Percentiles rank a stretch among this genome's conserved stretches.
These are phyloP conservation scores for Lepidotrigona ventralis DNA, from an alignment of 1,140 invertebrate genomes.

Conservation along the genomic window DNA sequence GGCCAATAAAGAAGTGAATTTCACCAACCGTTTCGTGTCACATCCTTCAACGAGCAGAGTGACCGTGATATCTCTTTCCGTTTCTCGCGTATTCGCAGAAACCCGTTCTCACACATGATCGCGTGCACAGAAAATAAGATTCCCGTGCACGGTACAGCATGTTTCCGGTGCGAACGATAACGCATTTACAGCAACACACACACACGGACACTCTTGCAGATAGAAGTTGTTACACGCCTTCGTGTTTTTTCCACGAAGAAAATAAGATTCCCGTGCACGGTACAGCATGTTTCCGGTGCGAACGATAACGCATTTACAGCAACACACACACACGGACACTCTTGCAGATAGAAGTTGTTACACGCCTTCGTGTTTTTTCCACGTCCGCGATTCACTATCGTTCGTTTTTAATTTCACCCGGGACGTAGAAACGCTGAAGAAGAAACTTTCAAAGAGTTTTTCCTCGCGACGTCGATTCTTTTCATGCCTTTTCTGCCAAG, in stretches of 20 bases:
- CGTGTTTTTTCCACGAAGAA: conserved; percentile 11
- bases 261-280: conserved; percentile 11
- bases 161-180: conserved; percentile 7
- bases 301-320: background rate
- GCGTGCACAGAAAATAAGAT: conserved; percentile 25
- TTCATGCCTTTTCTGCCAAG: background rate
- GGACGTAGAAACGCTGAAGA: background rate
- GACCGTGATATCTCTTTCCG: background rate
- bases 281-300: conserved; percentile 3
- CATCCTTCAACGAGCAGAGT: too few relatives aligned
- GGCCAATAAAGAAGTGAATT: background rate
- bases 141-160: background rate
- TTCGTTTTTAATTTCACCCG: background rate
- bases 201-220: background rate
- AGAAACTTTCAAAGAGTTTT: background rate
- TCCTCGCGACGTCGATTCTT: background rate
- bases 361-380: background rate
- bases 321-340: background rate
- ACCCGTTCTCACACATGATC: conserved; percentile 8
- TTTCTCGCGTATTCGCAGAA: background rate
- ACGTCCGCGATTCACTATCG: background rate
- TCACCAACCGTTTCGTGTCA: background rate
- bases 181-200: background rate
- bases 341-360: background rate
- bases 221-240: background rate